Percentiles rank a stretch among this genome's conserved stretches.
Evolutionary conservation across 2,888 invertebrate genomes (phyloP).

Genomic region (Cynaeus angustus): DNA sequence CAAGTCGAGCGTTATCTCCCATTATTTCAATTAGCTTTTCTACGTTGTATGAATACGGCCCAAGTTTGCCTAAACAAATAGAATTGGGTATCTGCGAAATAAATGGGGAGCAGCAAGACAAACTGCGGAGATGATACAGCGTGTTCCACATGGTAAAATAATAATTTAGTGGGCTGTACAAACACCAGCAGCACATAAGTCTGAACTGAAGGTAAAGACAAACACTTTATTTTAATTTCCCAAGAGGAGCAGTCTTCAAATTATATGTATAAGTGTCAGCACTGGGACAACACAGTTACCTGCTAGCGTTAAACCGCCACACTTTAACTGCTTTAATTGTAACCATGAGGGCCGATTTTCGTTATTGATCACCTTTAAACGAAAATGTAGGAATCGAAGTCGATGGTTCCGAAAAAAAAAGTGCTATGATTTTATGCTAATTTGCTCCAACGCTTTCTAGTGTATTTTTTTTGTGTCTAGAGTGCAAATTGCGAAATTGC

Average conservation of each 20-base stretch:
- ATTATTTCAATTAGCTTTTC: conserved; percentile 8
- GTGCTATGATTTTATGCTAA: conserved; percentile 8
- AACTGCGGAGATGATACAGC: conserved; percentile 31
- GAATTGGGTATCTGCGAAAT: conserved; percentile 25
- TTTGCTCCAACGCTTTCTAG: conserved; percentile 30
- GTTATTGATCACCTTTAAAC: too few relatives aligned
- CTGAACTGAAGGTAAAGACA: conserved; percentile 54
- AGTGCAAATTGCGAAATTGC: conserved; percentile 31
- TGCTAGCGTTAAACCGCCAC: conserved; percentile 32
- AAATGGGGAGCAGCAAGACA: conserved; percentile 28
- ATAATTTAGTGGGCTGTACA: conserved; percentile 42
- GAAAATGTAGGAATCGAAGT: neutral
- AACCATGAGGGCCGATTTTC: too few relatives aligned
- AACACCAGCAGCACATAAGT: conserved; percentile 41
- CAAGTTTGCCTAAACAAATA: conserved; percentile 31
- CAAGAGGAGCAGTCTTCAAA: conserved; percentile 53
- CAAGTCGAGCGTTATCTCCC: neutral
- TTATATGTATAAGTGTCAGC: conserved; percentile 53
- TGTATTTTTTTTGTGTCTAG: conserved; percentile 29
- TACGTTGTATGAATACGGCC: neutral
- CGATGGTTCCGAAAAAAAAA: neutral
- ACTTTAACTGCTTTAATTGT: too few relatives aligned
- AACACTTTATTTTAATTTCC: conserved; percentile 60
- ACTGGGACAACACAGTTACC: conserved; percentile 45
- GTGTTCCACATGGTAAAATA: conserved; percentile 42